Base-by-base conservation (phyloP, 2,797 vertebrate species). In the Sebastes taczanowskii region DNA sequence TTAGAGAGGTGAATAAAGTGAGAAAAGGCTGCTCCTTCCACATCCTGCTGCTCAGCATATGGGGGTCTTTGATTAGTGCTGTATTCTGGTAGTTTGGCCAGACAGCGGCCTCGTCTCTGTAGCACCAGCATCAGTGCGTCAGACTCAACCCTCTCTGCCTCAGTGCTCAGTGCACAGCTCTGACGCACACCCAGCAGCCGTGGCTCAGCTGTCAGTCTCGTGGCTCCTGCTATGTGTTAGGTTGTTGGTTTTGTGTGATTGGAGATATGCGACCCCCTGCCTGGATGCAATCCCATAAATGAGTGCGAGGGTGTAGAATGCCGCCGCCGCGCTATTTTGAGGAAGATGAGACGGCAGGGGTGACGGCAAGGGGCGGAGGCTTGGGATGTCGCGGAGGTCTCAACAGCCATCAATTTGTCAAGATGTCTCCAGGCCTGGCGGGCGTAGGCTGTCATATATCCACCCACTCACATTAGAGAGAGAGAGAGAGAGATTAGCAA, bases 201-300 rank as follows among this genome's bases (percentile, higher is more conserved):
- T 1, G 52, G 60, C 61, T 86, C 83, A 77, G 85, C 78, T 83
- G 87, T 83, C 80, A 23, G 67, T 71, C 79, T 67, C 30, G 18
- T 74, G 56, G 63, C 56, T 77, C 71, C 69, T 49, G 80, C 63
- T 83, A 29, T 77, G 84, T 83, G 82, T 89, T 71, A 63, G 83
- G 59, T 84, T 82, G 88, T 89, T 91, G 86, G 69, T 86, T 91
- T 92, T 87, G 80, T 86, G 79, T 87, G 84, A 86, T 88, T 84
- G 69, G 62, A 84, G 90, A 77, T 84, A 62, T 84, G 83, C 49
- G 78, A 89, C 87, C 87, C 65, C 61, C 71, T 66, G 84, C 34
- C 78, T 22, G 76, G 78, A 72, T 82, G 53, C 76, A 84, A 81
- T 82, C 82, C 81, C 71, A 83, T 83, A 84, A 89, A 90, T 84